Base-by-base conservation (phyloP, 1,140 invertebrate species). In the Antheraea pernyi region DNA sequence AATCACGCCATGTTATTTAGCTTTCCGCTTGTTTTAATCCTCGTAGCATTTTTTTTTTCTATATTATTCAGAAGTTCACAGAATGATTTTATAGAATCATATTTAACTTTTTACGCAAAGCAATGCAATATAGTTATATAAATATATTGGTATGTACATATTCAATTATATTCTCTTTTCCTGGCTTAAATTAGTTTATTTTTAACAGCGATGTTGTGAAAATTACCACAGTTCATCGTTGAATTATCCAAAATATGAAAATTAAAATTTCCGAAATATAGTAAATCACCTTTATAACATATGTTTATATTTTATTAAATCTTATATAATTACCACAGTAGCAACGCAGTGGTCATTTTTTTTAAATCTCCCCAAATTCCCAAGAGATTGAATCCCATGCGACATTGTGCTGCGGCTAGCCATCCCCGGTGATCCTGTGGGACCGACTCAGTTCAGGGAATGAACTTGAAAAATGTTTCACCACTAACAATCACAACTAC, bases 301-400 rank as follows among this genome's bases (percentile, higher is more conserved):
- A 37, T 63, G 16, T 7, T 37, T 37, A 37, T 16, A 37, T 63
- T 63, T 8, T 63, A 63, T 16, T 7, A 37, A 30, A 36, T 4
- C 11, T 63, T 16, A 13, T 37, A 59, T 18, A 59, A 58, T 53
- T 37, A 58, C 48, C 68, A 37, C 53, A 37, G 65, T 36, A 59
- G 58, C 65, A 8, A n/a, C 0, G 63, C 19, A 16, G 7, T 39
- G 53, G 16, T 59, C 22, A 58, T 87, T 89, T 88, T 81, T 86
- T 91, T 89, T 90, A 79, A 78, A 53, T 69, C 75, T 74, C 59
- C 65, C 75, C 68, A 70, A 90, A 91, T 91, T 91, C 89, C 88
- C 88, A 66, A 82, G 89, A 90, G 88, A 91, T 91, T 91, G 85
- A 91, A 89, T 90, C 89, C 89, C 89, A 84, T 76, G 87, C 82